These are phyloP conservation scores for Luidia sarsii DNA, from an alignment of 53 echinoderm and acorn worm genomes.

Conservation along the genomic window DNA sequence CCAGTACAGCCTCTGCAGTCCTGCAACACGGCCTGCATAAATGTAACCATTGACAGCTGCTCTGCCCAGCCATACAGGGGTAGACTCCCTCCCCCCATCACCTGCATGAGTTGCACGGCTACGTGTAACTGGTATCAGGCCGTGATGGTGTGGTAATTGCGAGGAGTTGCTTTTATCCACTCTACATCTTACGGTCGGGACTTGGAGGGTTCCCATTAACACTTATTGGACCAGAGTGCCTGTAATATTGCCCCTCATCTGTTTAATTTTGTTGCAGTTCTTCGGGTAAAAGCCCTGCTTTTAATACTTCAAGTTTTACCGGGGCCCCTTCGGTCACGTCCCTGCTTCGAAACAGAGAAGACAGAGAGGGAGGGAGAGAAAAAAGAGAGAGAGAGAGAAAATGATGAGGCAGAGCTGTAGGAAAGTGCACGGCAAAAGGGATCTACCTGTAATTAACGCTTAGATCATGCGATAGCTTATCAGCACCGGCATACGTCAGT, in stretches of 20 bases:
- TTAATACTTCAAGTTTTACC: conserved; percentile 56
- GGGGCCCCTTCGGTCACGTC: conserved; percentile 47
- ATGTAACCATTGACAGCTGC: no score
- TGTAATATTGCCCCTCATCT: conserved; percentile 50
- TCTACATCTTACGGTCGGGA: conserved; percentile 18
- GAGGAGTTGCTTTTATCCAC: conserved; percentile 46
- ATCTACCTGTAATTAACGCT: conserved; percentile 55
- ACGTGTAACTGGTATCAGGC: background rate
- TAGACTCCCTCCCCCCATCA: no score
- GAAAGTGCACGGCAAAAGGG: conserved; percentile 32
- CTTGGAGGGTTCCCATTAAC: conserved; percentile 50
- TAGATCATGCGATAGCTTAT: conserved; percentile 57
- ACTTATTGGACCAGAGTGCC: conserved; percentile 53
- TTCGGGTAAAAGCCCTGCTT: conserved; percentile 35
- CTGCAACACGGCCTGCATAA: no score
- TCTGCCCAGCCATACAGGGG: no score
- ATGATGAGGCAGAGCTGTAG: no score
- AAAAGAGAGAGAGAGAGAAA: conserved; percentile 15
- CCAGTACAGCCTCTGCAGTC: no score
- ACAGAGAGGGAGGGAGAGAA: background rate
- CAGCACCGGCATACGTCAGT: conserved; percentile 44
- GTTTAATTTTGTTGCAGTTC: conserved; percentile 35
- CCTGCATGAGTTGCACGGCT: background rate
- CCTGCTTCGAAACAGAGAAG: conserved; percentile 26
- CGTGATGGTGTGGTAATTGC: conserved; percentile 50